Conservation (phyloP, 2,797 vertebrate species). For the Acipenser oxyrinchus region DNA sequence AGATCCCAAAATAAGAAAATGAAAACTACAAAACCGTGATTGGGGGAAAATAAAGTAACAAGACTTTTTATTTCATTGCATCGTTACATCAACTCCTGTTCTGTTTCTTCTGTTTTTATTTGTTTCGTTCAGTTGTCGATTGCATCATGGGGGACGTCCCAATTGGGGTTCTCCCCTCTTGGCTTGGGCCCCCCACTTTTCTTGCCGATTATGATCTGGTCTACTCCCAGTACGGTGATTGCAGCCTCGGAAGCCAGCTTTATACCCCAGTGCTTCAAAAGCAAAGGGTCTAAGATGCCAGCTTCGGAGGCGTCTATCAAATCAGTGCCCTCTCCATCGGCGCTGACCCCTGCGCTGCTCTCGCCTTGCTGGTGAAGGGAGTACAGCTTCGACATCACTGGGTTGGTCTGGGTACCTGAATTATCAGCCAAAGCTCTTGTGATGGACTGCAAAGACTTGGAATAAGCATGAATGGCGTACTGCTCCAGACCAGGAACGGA, state of each 20-base stretch:
- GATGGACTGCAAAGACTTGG: too few relatives aligned
- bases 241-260: conserved; percentile 18
- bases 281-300: conserved; percentile 8
- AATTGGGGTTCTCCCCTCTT: conserved; percentile 23
- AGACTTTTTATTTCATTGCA: too few relatives aligned
- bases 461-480: conserved; percentile 8
- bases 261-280: conserved; percentile 19
- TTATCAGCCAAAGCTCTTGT: too few relatives aligned
- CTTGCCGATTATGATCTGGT: conserved; percentile 24
- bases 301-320: background rate
- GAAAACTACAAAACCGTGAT: too few relatives aligned
- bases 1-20: too few relatives aligned
- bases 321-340: background rate
- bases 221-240: conserved; percentile 14
- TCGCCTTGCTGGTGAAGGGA: conserved; percentile 15
- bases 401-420: too few relatives aligned
- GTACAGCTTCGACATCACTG: conserved; percentile 16
- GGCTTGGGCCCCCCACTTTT: conserved; percentile 20
- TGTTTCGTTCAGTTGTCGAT: conserved; percentile 8
- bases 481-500: conserved; percentile 26
- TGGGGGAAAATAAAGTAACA: too few relatives aligned
- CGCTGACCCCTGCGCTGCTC: background rate
- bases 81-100: too few relatives aligned
- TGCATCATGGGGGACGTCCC: conserved; percentile 18
- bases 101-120: too few relatives aligned